A percentile compares a stretch with the other conserved stretches of the same genome.
Conservation (phyloP, 2,113 vertebrate species). For the Salvelinus namaycush region DNA sequence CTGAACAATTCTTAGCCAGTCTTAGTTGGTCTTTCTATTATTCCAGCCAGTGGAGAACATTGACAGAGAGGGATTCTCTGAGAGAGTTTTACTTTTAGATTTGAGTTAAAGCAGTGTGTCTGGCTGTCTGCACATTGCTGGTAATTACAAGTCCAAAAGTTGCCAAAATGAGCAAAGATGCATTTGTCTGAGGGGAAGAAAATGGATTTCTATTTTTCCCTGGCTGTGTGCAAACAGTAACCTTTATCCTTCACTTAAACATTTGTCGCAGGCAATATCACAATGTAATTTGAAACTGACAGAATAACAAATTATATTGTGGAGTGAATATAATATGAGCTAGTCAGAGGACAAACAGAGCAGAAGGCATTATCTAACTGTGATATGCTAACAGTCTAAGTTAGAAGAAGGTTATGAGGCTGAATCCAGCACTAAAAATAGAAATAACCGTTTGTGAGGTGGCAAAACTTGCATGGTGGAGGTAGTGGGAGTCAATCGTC, state of each 20-base stretch:
- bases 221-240: conserved; percentile 16
- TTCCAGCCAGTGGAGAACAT: too few relatives aligned
- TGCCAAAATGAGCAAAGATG: conserved; percentile 17
- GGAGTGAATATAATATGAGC: conserved; percentile 18
- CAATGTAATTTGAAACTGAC: conserved; percentile 58
- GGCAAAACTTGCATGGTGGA: too few relatives aligned
- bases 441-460: too few relatives aligned
- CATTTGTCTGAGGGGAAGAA: conserved; percentile 26
- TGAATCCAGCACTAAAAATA: too few relatives aligned
- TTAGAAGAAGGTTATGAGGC: too few relatives aligned
- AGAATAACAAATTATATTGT: conserved; percentile 56
- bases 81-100: too few relatives aligned
- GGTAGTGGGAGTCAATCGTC: too few relatives aligned
- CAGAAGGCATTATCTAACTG: background rate
- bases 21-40: too few relatives aligned
- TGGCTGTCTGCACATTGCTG: conserved; percentile 8
- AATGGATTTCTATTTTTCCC: conserved; percentile 33
- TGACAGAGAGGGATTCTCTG: too few relatives aligned
- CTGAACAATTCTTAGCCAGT: too few relatives aligned
- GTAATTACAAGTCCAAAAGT: conserved; percentile 35
- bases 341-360: conserved; percentile 21
- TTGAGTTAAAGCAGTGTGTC: background rate
- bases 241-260: conserved; percentile 43
- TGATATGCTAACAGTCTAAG: too few relatives aligned
- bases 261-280: conserved; percentile 47